Percentiles rank a stretch among this genome's conserved stretches.
Conservation (phyloP, 2,113 vertebrate species). For the Tylochromis polylepis region DNA sequence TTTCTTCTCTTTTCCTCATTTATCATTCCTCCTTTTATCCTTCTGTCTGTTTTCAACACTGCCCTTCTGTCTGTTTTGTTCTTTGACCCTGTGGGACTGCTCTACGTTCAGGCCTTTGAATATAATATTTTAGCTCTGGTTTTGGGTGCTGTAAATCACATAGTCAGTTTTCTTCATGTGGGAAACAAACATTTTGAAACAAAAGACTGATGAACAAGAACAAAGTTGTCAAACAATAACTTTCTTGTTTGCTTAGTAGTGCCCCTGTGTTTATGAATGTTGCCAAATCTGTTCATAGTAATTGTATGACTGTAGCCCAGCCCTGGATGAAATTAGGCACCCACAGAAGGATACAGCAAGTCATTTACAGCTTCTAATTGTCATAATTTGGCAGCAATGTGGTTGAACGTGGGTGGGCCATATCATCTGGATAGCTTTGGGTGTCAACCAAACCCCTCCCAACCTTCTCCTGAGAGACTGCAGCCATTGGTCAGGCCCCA, state of each 20-base stretch:
- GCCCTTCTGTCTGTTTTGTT: not conserved
- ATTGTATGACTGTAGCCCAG: conserved; percentile 2
- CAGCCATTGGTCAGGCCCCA: conserved; percentile 31
- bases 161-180: not conserved
- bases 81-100: not conserved
- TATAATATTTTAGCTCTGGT: conserved; percentile 9
- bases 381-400: conserved; percentile 44
- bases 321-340: not conserved
- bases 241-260: not conserved
- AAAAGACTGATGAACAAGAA: not conserved
- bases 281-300: conserved; percentile 7
- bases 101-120: not conserved
- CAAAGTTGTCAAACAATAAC: conserved; percentile 4
- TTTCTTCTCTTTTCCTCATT: not conserved
- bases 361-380: conserved; percentile 46
- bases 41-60: not conserved
- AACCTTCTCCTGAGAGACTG: conserved; percentile 12
- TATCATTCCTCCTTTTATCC: not conserved
- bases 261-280: conserved; percentile 4
- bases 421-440: conserved; percentile 44
- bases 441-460: conserved; percentile 36
- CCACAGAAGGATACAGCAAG: conserved; percentile 14
- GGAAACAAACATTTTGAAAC: not conserved
- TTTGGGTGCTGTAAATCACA: not conserved
- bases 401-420: conserved; percentile 46